These are phyloP conservation scores for Dendronephthya gigantea DNA, from an alignment of 64 coral and sea anemone species.

Conservation along the genomic window DNA sequence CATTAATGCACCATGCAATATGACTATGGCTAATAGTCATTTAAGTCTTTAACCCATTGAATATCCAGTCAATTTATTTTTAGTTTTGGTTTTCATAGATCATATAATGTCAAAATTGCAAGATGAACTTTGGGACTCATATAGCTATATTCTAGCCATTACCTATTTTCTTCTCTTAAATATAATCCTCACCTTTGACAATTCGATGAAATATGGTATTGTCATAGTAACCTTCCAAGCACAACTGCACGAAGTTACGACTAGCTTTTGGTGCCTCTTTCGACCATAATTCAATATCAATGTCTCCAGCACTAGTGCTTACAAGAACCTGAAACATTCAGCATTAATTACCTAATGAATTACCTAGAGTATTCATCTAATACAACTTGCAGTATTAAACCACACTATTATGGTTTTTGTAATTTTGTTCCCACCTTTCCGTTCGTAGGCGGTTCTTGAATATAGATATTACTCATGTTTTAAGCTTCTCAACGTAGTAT, in stretches of 20 bases:
- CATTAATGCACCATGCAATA: too few relatives aligned
- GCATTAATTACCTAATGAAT: background rate
- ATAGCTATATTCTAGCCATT: too few relatives aligned
- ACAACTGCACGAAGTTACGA: conserved; percentile 84
- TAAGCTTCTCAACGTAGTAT: background rate
- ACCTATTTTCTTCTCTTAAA: too few relatives aligned
- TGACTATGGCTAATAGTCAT: too few relatives aligned
- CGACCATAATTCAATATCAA: conserved; percentile 88
- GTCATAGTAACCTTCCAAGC: conserved; percentile 91
- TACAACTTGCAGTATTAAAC: background rate
- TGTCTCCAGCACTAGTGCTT: conserved; percentile 69
- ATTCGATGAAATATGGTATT: conserved; percentile 93
- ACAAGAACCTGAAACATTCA: conserved; percentile 51
- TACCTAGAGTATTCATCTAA: background rate
- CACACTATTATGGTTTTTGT: background rate
- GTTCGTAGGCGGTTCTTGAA: conserved; percentile 94
- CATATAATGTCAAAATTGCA: too few relatives aligned
- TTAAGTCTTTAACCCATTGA: too few relatives aligned
- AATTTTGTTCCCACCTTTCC: conserved; percentile 58
- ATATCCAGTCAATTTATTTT: background rate
- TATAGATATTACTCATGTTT: conserved; percentile 96
- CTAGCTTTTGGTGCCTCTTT: conserved; percentile 96
- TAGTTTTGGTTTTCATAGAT: too few relatives aligned
- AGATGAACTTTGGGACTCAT: too few relatives aligned
- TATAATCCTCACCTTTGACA: conserved; percentile 88